Base-by-base conservation (phyloP, 2,113 vertebrate species). In the Nymphicus hollandicus region DNA sequence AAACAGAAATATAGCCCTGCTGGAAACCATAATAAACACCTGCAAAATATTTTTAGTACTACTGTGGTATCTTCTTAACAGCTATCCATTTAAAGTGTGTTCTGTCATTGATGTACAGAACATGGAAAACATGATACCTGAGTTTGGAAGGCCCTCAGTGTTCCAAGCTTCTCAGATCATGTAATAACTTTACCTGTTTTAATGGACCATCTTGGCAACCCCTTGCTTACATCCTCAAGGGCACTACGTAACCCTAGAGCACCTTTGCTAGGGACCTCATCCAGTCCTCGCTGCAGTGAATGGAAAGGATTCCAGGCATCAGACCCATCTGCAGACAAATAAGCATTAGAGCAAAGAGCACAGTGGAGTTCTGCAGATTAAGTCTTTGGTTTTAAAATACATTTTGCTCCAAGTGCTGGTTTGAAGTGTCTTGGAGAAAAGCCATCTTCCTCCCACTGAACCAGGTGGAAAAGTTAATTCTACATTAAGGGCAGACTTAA, bases 381-480 rank as follows among this genome's bases (percentile, higher is more conserved):
- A 93, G 72, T 90, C 90, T 80, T 64, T 55, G 46, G 28, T 65
- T 95, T 93, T 92, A 78, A 89, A 87, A 74, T 89, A 78, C 47
- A 47, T 93, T 91, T 91, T 95, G 80, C 83, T 94, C 10, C 37
- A 71, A 91, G 50, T 53, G 20, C 78, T 93, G n/a, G 56, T 80
- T 95, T 88, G 86, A 96, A 95, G 81, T 24, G 28, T 68, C 64
- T 95, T 97, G 95, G 95, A 96, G 72, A 61, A 90, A 68, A 94
- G 92, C 95, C 92, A 92, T 93, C 82, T 93, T 95, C 76, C 79
- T 96, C 91, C 91, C 73, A 93, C 90, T 88, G 64, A 90, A 88
- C 64, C 90, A 95, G 94, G 96, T 97, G 95, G 93, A 79, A 91
- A 89, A 95, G 86, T 91, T 93, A 95, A 89, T 92, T 95, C 86